Conservation (phyloP, 2,113 vertebrate species). For the Alectura lathami region DNA sequence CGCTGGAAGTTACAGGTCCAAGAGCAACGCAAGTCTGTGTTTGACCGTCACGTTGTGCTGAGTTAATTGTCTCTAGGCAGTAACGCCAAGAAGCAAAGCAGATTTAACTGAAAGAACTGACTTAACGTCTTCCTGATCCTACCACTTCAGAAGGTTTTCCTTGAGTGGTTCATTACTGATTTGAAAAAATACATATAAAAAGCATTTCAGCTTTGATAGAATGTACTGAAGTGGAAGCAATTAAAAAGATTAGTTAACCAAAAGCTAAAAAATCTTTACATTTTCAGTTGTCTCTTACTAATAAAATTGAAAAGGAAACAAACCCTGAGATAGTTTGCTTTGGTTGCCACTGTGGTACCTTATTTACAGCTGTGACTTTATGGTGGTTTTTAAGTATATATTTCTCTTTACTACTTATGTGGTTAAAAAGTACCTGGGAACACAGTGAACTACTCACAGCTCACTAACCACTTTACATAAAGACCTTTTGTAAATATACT, state of each 20-base stretch:
- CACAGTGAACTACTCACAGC: conserved; percentile 8
- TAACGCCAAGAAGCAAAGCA: neutral
- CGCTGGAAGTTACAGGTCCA: conserved; percentile 98
- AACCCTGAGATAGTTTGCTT: conserved; percentile 35
- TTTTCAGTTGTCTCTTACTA: conserved; percentile 72
- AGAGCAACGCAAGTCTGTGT: conserved; percentile 97
- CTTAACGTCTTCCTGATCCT: conserved; percentile 53
- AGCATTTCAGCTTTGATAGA: conserved; percentile 37
- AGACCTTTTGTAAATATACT: conserved; percentile 73
- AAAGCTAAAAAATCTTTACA: conserved; percentile 49
- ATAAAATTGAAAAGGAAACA: conserved; percentile 61
- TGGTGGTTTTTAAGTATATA: conserved; percentile 72
- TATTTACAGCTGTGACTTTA: conserved; percentile 64
- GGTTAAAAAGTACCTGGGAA: conserved; percentile 51
- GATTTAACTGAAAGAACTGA: conserved; percentile 44
- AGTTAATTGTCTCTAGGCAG: conserved; percentile 80
- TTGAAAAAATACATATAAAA: neutral
- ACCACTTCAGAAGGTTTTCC: conserved; percentile 24
- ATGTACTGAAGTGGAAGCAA: conserved; percentile 38
- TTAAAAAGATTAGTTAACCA: conserved; percentile 60
- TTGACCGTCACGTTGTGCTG: conserved; percentile 95
- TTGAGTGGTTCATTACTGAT: conserved; percentile 46
- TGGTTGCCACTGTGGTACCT: conserved; percentile 53
- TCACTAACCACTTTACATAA: conserved; percentile 69
- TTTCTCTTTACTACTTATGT: conserved; percentile 56